Evolutionary conservation across 2,797 vertebrate genomes (phyloP).

Genomic region (Champsocephalus gunnari): DNA sequence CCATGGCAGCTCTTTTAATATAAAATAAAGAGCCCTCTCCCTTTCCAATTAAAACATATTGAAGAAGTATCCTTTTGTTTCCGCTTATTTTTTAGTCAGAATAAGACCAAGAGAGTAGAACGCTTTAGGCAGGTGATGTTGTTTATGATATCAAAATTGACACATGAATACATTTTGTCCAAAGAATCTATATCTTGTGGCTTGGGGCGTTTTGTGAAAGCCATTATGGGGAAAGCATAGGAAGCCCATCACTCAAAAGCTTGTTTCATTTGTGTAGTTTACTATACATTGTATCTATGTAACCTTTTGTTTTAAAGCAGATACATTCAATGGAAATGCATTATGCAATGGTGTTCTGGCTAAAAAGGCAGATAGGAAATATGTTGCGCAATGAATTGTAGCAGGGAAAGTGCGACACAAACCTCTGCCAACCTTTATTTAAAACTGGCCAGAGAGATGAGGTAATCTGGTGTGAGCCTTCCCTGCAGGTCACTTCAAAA

Average conservation of each 20-base stretch:
- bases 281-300: too few species aligned
- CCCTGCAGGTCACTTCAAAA: too few species aligned
- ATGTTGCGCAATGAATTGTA: too few species aligned
- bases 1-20: slow-evolving; percentile 32
- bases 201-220: slow-evolving; percentile 4
- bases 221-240: slow-evolving; percentile 16
- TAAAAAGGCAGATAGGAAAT: too few species aligned
- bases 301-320: too few species aligned
- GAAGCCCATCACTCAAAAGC: slow-evolving; percentile 23
- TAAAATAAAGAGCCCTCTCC: slow-evolving; percentile 37
- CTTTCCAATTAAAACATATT: slow-evolving; percentile 36
- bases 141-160: slow-evolving; percentile 11
- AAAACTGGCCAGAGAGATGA: too few species aligned
- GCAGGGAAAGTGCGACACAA: too few species aligned
- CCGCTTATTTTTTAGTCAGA: background rate
- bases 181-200: slow-evolving; percentile 9
- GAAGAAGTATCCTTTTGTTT: background rate
- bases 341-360: too few species aligned
- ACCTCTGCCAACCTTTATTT: too few species aligned
- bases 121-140: background rate
- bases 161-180: background rate
- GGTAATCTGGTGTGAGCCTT: too few species aligned
- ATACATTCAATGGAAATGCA: too few species aligned
- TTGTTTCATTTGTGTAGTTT: background rate
- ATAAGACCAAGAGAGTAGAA: background rate